These are phyloP conservation scores for Dromaius novaehollandiae DNA, from an alignment of 2,113 vertebrate species.

Conservation along the genomic window DNA sequence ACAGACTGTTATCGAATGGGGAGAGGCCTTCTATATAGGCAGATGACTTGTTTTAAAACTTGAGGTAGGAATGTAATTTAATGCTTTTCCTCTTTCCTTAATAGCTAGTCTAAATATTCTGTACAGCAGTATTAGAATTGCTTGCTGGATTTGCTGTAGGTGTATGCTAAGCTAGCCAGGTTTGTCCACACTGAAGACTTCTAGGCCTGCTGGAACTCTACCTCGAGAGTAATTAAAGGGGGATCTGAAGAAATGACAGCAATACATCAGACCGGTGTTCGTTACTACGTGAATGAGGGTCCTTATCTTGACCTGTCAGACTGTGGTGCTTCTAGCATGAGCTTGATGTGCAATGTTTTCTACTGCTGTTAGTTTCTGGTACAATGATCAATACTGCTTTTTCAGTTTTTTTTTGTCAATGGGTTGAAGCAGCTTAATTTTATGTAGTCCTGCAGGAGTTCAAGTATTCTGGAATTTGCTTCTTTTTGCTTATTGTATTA, in stretches of 20 bases:
- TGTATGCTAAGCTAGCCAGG: not conserved
- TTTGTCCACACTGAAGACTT: not conserved
- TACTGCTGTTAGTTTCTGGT: not conserved
- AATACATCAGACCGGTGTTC: not conserved
- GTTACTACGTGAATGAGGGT: not conserved
- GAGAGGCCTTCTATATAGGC: not conserved
- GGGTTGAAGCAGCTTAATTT: conserved; percentile 38
- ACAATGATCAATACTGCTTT: not conserved
- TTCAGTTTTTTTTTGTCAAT: not conserved
- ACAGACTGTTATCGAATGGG: not conserved
- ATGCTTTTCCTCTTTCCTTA: not conserved
- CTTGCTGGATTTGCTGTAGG: not conserved
- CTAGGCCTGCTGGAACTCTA: not conserved
- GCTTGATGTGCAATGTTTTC: not conserved
- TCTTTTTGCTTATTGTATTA: not conserved
- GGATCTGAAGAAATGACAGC: not conserved
- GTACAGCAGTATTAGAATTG: not conserved
- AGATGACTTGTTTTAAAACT: not conserved
- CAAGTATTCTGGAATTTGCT: conserved; percentile 7
- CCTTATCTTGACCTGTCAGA: not conserved
- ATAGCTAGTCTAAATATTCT: not conserved
- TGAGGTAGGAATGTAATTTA: not conserved
- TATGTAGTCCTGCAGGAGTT: not conserved
- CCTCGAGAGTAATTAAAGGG: not conserved
- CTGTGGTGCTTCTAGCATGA: not conserved